Base-by-base conservation (phyloP, 2,888 invertebrate species). In the Epistrophe eligans region DNA sequence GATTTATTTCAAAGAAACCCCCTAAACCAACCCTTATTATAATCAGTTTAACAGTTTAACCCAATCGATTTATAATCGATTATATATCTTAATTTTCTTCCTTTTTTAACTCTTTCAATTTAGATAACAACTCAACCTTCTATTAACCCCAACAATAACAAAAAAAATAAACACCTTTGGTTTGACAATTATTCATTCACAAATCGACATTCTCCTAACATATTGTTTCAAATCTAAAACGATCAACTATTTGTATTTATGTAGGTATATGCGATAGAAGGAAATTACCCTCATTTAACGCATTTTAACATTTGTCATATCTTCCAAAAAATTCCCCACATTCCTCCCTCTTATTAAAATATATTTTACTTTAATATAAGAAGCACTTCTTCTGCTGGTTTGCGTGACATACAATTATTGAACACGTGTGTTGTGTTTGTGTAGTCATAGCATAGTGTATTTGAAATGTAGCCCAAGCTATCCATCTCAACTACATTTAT, bases 191-290 rank as follows among this genome's bases (percentile, higher is more conserved):
- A 58, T 58, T 73, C 50, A 19, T 66, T 66, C 40, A 73, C 6
- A 40, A 73, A 58, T 45, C 32, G n/a, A n/a, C 32, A 17, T 17
- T 0, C n/a, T n/a, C n/a, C n/a, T 17, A 48, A 48, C n/a, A 57
- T 24, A 24, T 58, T 43, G 28, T 71, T 52, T 76, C 17, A 70
- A 67, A 77, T 48, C 64, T 71, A 19, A 64, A 70, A 62, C 28
- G 38, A 70, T 81, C 28, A 57, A 35, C 10, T 64, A 35, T 48
- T 35, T 40, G 40, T 19, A 24, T 24, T 24, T 24, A 3, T 24
- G 3, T 24, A 2, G 1, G 24, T 24, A 43, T 17, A 43, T 19
- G 28, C 10, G 15, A 35, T 6, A n/a, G 15, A 55, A 15, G 15
- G 28, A 28, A 28, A 15, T 45, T 50, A 60, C 24, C 62, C 52